Evolutionary conservation across 2,113 vertebrate species (phyloP).

Genomic region (Lophius piscatorius): DNA sequence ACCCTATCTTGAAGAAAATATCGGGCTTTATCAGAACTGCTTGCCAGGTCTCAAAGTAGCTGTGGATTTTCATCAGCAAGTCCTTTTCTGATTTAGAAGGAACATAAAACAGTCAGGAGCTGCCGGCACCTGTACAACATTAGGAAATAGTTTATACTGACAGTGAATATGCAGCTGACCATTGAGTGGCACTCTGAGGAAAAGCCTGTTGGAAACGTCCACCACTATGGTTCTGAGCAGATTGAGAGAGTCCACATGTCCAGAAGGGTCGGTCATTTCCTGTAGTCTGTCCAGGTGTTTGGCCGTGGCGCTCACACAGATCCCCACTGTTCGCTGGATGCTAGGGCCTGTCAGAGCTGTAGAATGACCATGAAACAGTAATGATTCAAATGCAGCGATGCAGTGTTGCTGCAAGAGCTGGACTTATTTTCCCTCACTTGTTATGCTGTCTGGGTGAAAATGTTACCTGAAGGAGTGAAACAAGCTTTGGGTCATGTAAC

Average conservation of each 20-base stretch:
- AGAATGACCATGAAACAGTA: background rate
- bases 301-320: constrained; percentile 84
- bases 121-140: background rate
- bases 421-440: too few species aligned
- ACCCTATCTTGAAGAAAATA: constrained; percentile 92
- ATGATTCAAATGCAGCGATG: background rate
- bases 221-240: constrained; percentile 89
- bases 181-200: constrained; percentile 88
- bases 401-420: too few species aligned
- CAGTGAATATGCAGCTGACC: constrained; percentile 75
- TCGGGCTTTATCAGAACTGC: constrained; percentile 92
- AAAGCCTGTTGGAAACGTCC: constrained; percentile 90
- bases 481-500: background rate
- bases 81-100: constrained; percentile 81
- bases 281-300: constrained; percentile 82
- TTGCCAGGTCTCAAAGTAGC: constrained; percentile 95
- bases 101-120: constrained; percentile 4
- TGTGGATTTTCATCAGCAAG: constrained; percentile 89
- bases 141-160: background rate
- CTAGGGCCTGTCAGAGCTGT: constrained; percentile 89
- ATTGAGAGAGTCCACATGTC: constrained; percentile 84
- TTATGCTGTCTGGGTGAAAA: background rate
- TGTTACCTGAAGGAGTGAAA: background rate
- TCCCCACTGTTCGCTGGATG: constrained; percentile 82
- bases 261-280: constrained; percentile 71